Evolutionary conservation across 2,797 vertebrate genomes (phyloP).

Genomic region (Pantherophis vulpinus): DNA sequence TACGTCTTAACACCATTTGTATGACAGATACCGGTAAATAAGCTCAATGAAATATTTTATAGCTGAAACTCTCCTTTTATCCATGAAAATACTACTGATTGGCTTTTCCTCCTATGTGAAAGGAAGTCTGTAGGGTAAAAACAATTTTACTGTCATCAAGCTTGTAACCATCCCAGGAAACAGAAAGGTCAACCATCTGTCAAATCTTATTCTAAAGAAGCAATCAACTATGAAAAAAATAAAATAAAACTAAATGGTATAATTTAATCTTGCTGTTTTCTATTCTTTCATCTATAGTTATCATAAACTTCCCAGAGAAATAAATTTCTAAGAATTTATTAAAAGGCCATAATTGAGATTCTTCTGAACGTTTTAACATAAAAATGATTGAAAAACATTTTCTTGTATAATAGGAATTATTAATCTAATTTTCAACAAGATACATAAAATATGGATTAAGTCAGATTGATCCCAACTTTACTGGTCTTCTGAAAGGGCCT

Average conservation of each 20-base stretch:
- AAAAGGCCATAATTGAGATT: not conserved
- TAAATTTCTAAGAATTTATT: not conserved
- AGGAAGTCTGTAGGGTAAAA: not conserved
- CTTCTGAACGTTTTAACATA: not conserved
- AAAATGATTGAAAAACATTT: not conserved
- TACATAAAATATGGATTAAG: not conserved
- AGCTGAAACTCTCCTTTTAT: not conserved
- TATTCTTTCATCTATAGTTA: conserved; percentile 21
- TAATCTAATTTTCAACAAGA: not conserved
- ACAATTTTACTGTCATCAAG: not conserved
- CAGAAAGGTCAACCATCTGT: conserved; percentile 29
- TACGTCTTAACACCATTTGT: not conserved
- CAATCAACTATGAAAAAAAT: conserved; percentile 47
- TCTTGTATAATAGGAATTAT: not conserved
- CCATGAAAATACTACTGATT: not conserved
- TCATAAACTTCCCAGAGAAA: not conserved
- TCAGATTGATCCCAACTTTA: not conserved
- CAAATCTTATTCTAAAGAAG: conserved; percentile 37
- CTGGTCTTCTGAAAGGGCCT: not conserved
- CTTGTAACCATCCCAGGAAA: conserved; percentile 1
- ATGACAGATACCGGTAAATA: not conserved
- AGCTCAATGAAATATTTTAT: conserved; percentile 6
- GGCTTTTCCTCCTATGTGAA: conserved; percentile 20
- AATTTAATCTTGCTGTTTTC: conserved; percentile 24
- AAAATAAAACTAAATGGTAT: conserved; percentile 12